These are phyloP conservation scores for Peromyscus polionotus DNA, from an alignment of 2,113 vertebrate genomes.

Conservation along the genomic window DNA sequence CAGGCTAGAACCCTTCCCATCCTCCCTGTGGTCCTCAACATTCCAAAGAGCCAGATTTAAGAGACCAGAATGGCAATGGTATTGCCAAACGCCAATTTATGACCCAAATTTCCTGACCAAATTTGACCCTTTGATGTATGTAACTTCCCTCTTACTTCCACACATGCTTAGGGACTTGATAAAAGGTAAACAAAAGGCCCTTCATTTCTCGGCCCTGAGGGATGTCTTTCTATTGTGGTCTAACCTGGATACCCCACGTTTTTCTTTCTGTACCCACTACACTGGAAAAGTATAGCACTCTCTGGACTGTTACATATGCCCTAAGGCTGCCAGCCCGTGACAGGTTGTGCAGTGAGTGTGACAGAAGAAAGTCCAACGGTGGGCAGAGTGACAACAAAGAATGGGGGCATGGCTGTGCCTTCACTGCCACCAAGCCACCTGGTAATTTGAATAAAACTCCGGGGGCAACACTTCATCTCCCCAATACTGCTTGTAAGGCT, in stretches of 20 bases:
- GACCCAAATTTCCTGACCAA: constrained; percentile 53
- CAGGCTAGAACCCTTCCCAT: neutral
- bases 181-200: neutral
- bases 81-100: constrained; percentile 39
- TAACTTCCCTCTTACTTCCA: neutral
- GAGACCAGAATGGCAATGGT: neutral
- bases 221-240: neutral
- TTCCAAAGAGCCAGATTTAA: constrained; percentile 5
- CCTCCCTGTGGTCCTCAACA: neutral
- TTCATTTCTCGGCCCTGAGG: neutral
- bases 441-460: neutral
- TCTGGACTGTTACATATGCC: neutral
- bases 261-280: neutral
- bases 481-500: neutral
- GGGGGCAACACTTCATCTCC: neutral
- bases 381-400: neutral
- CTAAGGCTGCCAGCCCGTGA: neutral
- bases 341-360: neutral
- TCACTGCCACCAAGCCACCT: neutral
- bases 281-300: neutral
- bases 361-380: neutral
- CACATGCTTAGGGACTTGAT: neutral
- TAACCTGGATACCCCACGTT: neutral
- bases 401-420: neutral
- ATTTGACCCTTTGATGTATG: constrained; percentile 46